phyloP scores from a whole-genome alignment of 2,797 vertebrate species.

The Coccyzus lansbergi region DNA sequence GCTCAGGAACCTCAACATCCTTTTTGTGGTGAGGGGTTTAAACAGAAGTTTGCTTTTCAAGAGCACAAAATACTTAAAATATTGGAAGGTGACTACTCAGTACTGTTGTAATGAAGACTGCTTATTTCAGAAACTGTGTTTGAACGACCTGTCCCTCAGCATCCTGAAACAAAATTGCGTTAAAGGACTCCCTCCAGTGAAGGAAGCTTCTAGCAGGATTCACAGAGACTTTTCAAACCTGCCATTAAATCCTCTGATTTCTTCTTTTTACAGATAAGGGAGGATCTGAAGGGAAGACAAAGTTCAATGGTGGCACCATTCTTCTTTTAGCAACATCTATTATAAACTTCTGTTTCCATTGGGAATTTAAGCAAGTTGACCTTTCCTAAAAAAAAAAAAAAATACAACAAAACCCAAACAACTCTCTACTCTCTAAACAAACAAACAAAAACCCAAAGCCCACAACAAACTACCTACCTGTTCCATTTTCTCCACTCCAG shows the following conservation, averaged over 20 bases:
- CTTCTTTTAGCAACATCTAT: not conserved
- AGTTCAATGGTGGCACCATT: not conserved
- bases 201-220: not conserved
- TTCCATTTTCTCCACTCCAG: not conserved
- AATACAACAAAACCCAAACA: too few species aligned
- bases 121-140: not conserved
- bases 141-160: not conserved
- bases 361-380: not conserved
- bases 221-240: not conserved
- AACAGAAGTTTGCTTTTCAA: not conserved
- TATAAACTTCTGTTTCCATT: not conserved
- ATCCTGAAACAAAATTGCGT: not conserved
- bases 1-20: too few species aligned
- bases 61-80: not conserved
- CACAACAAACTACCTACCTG: not conserved
- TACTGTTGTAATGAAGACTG: not conserved
- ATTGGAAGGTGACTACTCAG: not conserved
- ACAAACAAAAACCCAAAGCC: not conserved
- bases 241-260: not conserved
- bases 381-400: not conserved
- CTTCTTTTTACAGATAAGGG: not conserved
- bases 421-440: not conserved
- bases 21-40: too few species aligned
- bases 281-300: not conserved
- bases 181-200: not conserved